A percentile compares a stretch with the other conserved stretches of the same genome.
These are phyloP conservation scores for Lithophane leautieri DNA, from an alignment of 2,888 invertebrate genomes.

Conservation along the genomic window DNA sequence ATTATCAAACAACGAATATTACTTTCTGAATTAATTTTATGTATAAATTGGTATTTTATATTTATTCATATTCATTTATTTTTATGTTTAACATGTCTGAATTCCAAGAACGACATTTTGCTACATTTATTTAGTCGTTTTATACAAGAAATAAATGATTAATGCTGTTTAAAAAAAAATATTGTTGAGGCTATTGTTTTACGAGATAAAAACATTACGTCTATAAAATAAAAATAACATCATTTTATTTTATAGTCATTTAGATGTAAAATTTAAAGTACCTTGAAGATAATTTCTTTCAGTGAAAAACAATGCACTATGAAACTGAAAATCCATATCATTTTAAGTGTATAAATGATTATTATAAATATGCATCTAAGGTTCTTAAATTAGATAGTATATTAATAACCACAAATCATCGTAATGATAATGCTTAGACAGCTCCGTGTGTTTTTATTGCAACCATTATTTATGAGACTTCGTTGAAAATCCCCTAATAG, in stretches of 20 bases:
- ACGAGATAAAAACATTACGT: neutral
- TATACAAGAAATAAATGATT: constrained; percentile 6
- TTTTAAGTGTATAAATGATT: neutral
- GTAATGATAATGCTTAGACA: constrained; percentile 12
- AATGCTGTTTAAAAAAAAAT: neutral
- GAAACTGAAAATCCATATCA: neutral
- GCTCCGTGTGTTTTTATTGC: constrained; percentile 23
- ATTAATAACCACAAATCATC: constrained; percentile 12
- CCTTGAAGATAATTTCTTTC: neutral
- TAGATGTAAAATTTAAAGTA: neutral
- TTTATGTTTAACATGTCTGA: neutral
- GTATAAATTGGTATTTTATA: neutral
- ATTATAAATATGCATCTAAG: constrained; percentile 4
- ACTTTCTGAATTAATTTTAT: neutral
- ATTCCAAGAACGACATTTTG: constrained; percentile 3
- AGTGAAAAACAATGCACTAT: constrained; percentile 1
- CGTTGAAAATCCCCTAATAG: neutral
- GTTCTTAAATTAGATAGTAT: neutral
- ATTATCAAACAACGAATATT: constrained; percentile 3
- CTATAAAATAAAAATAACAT: neutral
- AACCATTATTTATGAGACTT: constrained; percentile 16
- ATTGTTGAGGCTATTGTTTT: neutral
- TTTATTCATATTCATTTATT: neutral
- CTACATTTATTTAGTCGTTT: neutral
- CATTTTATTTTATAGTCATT: neutral